Evolutionary conservation across 2,113 vertebrate species (phyloP).

Genomic region (Brachypteracias leptosomus): DNA sequence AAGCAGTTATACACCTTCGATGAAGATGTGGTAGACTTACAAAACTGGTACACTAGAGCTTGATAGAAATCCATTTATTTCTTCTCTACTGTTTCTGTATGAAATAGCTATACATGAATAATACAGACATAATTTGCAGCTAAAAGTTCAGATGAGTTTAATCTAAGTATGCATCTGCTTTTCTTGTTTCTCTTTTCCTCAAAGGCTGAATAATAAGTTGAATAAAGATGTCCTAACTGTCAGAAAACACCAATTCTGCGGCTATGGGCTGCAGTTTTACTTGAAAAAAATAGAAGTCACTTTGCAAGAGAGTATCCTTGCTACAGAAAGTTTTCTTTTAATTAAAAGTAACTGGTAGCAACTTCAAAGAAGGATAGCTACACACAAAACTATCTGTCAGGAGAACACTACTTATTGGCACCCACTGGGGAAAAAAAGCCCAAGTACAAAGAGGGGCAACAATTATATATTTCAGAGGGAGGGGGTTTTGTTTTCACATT

Average conservation of each 20-base stretch:
- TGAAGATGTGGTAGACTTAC: not conserved
- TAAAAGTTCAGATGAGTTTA: not conserved
- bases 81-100: not conserved
- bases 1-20: not conserved
- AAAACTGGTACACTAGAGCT: not conserved
- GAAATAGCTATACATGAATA: not conserved
- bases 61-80: not conserved
- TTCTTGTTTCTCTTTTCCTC: not conserved
- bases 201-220: not conserved
- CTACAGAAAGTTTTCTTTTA: not conserved
- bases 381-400: not conserved
- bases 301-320: not conserved
- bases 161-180: not conserved
- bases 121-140: not conserved
- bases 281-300: not conserved
- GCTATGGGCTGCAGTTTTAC: not conserved
- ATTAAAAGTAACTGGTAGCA: not conserved
- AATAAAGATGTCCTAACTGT: not conserved
- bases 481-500: not conserved
- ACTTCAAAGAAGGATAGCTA: not conserved
- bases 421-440: not conserved
- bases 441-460: not conserved
- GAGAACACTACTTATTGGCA: not conserved
- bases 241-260: not conserved
- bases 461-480: not conserved